Base-by-base conservation (phyloP, 2,113 vertebrate species). In the Callopanchax toddi region DNA sequence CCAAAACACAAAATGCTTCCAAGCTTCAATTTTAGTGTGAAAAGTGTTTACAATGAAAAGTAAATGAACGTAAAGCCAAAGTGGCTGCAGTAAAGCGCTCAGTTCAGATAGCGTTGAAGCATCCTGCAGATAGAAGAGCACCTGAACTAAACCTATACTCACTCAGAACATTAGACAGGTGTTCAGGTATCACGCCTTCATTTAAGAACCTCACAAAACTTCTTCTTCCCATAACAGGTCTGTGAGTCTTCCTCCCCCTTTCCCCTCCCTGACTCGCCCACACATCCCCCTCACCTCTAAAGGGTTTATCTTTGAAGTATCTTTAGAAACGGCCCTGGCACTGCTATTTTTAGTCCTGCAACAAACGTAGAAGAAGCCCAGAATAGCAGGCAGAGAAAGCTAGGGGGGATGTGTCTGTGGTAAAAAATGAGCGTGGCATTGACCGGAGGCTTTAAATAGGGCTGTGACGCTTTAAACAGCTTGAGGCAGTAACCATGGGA, bases 371-470 rank as follows among this genome's bases (percentile, higher is more conserved):
- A 77, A 79, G 79, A 68, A 68, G 78, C 87, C 84, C 39, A 62
- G 78, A 92, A 93, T 89, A 92, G 87, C 73, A 83, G 44, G 42
- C 51, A 0, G 36, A n/a, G 48, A 11, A 10, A 11, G 43, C 34
- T 3, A n/a, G 37, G 55, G 32, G 63, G 60, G 74, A 71, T 36
- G 55, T 86, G 90, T 92, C 91, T 89, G 40, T 26, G 71, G 74
- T 89, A 87, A 90, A 87, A 89, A 84, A 87, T 74, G 82, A 86
- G 78, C 65, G 44, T 81, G 78, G 70, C 82, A 81, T 83, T 60
- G 72, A 83, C 71, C 56, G 4, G 54, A 55, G 61, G 79, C 86
- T 92, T 89, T 89, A 87, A 91, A 93, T 92, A 92, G 89, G 72
- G 42, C 75, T 62, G 60, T 91, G 87, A 89, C 50, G 90, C 86